phyloP scores from a whole-genome alignment of 2,113 vertebrate species.

The Cyprinus carpio region DNA sequence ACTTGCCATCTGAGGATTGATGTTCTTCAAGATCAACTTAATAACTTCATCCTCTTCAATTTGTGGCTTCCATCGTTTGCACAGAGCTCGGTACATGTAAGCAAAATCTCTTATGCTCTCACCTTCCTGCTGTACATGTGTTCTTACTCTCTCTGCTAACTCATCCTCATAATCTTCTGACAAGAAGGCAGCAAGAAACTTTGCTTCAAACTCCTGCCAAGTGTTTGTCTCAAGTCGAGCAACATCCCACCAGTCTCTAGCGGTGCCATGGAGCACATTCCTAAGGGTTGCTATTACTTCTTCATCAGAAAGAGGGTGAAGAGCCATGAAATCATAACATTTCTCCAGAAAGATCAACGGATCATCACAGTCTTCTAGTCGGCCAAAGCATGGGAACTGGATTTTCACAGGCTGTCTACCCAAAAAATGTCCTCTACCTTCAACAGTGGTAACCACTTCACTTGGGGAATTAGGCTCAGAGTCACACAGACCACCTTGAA shows the following conservation, averaged over 20 bases:
- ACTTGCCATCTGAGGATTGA: too few species aligned
- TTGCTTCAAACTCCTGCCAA: neutral
- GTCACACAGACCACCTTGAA: too few species aligned
- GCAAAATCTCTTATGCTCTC: neutral
- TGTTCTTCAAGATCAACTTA: too few species aligned
- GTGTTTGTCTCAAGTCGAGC: neutral
- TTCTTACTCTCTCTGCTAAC: neutral
- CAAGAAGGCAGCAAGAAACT: conserved; percentile 1
- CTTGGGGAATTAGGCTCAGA: too few species aligned
- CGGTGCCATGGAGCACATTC: neutral
- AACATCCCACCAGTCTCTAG: neutral
- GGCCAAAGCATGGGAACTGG: neutral
- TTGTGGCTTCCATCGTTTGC: too few species aligned
- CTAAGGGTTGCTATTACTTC: neutral
- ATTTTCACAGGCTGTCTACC: too few species aligned
- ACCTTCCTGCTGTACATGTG: neutral
- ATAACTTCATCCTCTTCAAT: too few species aligned
- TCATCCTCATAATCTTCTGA: neutral
- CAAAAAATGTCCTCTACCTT: too few species aligned
- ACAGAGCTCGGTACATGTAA: neutral
- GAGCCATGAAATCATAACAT: neutral
- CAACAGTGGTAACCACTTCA: too few species aligned
- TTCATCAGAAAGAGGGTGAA: too few species aligned
- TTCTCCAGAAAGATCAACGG: neutral
- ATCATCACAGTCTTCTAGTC: neutral